These are phyloP conservation scores for Sycophaga agraensis DNA, from an alignment of 1,140 invertebrate species.

Conservation along the genomic window DNA sequence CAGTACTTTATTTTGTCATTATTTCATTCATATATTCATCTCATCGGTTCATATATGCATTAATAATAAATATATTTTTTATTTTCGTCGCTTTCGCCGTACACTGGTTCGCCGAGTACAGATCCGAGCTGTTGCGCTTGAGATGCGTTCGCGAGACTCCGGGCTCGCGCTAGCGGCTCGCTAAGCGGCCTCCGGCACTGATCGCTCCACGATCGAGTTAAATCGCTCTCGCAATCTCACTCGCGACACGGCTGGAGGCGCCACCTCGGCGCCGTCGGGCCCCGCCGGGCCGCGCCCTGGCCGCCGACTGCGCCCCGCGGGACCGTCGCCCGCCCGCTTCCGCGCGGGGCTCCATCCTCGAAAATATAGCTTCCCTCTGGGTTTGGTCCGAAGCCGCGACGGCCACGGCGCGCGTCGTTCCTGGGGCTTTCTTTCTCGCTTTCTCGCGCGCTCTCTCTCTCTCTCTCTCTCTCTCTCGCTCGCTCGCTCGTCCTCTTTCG, in stretches of 20 bases:
- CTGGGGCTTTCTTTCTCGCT: not conserved
- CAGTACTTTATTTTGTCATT: conserved; percentile 47
- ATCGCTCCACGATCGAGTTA: conserved; percentile 28
- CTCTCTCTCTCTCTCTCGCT: no score
- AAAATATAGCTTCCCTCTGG: conserved; percentile 22
- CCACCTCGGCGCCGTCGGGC: no score
- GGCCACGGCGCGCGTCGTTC: not conserved
- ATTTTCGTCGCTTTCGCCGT: not conserved
- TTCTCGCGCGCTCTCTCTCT: not conserved
- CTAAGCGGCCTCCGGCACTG: conserved; percentile 10
- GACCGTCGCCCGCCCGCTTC: no score
- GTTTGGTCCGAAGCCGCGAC: conserved; percentile 14
- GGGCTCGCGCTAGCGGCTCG: no score
- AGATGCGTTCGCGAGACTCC: no score
- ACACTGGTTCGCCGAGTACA: no score
- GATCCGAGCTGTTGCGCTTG: conserved; percentile 16
- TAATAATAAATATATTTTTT: conserved; percentile 50
- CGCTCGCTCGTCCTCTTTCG: no score
- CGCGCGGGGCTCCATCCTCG: no score
- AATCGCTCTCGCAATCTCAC: not conserved
- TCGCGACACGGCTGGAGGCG: no score
- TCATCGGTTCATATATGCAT: conserved; percentile 44
- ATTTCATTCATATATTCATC: conserved; percentile 42
- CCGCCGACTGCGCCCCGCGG: no score
- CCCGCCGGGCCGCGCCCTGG: no score